phyloP scores from a whole-genome alignment of 2,113 vertebrate species.

The Gymnogyps californianus region DNA sequence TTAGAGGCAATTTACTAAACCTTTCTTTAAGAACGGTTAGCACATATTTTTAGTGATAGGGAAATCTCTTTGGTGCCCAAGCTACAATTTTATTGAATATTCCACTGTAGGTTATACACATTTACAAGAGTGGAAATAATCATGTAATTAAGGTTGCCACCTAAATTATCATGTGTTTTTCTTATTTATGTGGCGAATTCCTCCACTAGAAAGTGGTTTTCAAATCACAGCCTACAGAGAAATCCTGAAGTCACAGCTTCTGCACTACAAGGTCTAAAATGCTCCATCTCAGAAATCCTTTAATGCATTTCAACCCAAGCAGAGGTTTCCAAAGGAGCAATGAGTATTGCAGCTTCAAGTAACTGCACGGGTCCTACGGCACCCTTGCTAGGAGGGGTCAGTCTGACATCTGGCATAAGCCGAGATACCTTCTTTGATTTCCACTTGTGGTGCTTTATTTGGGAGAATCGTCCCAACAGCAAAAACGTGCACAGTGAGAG shows the following conservation, averaged over 20 bases:
- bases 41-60: not conserved
- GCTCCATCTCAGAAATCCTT: not conserved
- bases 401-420: not conserved
- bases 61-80: conserved; percentile 2
- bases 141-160: conserved; percentile 6
- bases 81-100: conserved; percentile 19
- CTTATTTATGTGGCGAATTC: not conserved
- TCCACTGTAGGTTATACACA: not conserved
- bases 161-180: conserved; percentile 21
- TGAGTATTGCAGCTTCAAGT: not conserved
- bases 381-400: not conserved
- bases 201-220: not conserved
- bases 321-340: not conserved
- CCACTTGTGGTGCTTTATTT: not conserved
- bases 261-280: not conserved
- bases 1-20: conserved; percentile 28
- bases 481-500: not conserved
- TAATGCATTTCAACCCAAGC: not conserved
- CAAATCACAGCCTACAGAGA: not conserved
- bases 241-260: not conserved
- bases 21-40: not conserved
- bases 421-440: not conserved
- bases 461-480: not conserved
- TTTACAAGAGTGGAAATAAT: not conserved
- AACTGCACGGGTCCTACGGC: too few relatives aligned